Percentiles rank a stretch among this genome's conserved stretches.
phyloP scores from a whole-genome alignment of 1,140 invertebrate species.

The Pomacea maculata region DNA sequence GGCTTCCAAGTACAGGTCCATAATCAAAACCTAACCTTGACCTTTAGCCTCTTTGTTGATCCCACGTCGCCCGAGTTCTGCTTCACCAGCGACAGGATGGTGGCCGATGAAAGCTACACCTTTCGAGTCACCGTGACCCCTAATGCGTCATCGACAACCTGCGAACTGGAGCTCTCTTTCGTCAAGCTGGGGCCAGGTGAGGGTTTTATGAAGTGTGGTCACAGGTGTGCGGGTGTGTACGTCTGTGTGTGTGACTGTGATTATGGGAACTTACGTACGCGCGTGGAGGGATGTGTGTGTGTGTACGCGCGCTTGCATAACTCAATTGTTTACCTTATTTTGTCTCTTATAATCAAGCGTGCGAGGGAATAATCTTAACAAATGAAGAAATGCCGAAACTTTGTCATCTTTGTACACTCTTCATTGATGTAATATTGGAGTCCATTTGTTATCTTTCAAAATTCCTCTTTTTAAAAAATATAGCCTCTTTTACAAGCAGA shows the following conservation, averaged over 20 bases:
- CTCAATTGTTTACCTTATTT: not conserved
- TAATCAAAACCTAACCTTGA: not conserved
- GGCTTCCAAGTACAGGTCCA: conserved; percentile 23
- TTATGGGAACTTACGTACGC: not conserved
- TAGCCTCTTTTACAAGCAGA: not conserved
- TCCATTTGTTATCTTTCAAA: too few species aligned
- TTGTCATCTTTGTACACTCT: too few species aligned
- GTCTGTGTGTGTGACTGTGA: conserved; percentile 15
- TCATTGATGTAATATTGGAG: too few species aligned
- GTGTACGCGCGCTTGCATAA: not conserved
- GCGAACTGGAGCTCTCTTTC: not conserved
- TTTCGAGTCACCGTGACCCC: not conserved
- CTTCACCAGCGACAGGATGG: too few species aligned
- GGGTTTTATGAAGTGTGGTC: not conserved
- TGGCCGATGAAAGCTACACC: not conserved
- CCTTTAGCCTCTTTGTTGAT: not conserved
- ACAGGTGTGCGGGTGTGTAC: conserved; percentile 10
- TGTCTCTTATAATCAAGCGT: not conserved
- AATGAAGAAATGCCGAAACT: too few species aligned
- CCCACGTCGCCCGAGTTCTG: not conserved
- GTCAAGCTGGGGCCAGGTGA: not conserved
- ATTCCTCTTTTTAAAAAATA: not conserved
- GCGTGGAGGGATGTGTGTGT: not conserved
- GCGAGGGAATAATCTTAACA: not conserved
- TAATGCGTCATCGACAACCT: not conserved